These are phyloP conservation scores for Fopius arisanus DNA, from an alignment of 1,140 invertebrate species.

Conservation along the genomic window DNA sequence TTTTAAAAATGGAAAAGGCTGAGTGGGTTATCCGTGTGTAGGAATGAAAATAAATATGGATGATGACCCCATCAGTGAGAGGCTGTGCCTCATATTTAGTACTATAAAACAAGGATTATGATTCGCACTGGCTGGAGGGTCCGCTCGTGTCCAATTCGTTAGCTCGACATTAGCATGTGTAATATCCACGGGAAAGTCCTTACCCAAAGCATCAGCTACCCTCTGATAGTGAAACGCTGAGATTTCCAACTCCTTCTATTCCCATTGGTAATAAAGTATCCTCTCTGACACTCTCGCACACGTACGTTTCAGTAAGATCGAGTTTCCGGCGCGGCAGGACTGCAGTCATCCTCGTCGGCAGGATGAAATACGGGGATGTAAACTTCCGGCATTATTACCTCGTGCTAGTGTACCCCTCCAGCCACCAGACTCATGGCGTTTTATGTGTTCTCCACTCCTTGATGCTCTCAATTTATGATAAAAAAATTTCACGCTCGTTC, in stretches of 20 bases:
- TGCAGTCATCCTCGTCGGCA: slow-evolving; percentile 26
- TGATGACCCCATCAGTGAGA: neutral
- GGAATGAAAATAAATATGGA: too few species aligned
- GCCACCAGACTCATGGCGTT: neutral
- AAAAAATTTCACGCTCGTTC: neutral
- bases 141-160: slow-evolving; percentile 37
- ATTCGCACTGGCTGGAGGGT: neutral
- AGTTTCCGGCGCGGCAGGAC: slow-evolving; percentile 18
- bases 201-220: neutral
- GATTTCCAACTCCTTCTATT: slow-evolving; percentile 36
- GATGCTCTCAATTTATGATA: neutral
- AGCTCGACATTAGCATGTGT: slow-evolving; percentile 45
- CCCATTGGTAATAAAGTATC: slow-evolving; percentile 47
- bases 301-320: slow-evolving; percentile 31
- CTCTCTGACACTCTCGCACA: neutral
- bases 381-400: slow-evolving; percentile 48
- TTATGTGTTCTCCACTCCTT: neutral
- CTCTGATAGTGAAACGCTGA: slow-evolving; percentile 23
- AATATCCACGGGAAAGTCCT: slow-evolving; percentile 36
- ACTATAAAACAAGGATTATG: slow-evolving; percentile 18
- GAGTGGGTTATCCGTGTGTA: too few species aligned
- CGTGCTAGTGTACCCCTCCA: neutral
- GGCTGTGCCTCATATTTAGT: neutral
- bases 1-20: too few species aligned
- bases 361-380: slow-evolving; percentile 40